These are phyloP conservation scores for Proteles cristata DNA, from an alignment of 2,113 vertebrate species.

Conservation along the genomic window DNA sequence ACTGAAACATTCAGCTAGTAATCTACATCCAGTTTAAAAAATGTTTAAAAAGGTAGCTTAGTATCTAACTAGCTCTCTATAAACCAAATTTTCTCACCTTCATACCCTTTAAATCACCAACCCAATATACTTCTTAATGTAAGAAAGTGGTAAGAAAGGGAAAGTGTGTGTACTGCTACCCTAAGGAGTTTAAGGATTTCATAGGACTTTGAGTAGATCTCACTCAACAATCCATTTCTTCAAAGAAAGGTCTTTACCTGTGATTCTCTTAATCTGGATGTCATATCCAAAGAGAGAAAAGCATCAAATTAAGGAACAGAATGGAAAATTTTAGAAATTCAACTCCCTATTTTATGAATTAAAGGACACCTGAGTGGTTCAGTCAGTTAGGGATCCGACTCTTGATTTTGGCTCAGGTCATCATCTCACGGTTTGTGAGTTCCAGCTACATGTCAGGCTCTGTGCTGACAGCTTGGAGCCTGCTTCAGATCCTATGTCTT, in stretches of 20 bases:
- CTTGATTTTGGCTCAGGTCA: too few relatives aligned
- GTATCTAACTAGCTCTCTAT: background rate
- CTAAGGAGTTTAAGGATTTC: background rate
- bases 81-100: background rate
- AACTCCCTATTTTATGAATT: background rate
- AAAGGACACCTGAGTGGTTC: background rate
- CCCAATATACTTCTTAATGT: background rate
- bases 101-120: background rate
- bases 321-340: background rate
- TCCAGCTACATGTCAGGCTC: too few relatives aligned
- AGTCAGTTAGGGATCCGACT: too few relatives aligned
- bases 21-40: background rate
- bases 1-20: background rate
- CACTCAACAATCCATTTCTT: background rate
- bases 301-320: background rate
- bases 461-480: too few relatives aligned
- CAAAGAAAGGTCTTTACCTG: background rate
- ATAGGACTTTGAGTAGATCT: background rate
- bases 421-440: too few relatives aligned
- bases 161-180: background rate
- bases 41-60: background rate
- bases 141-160: background rate
- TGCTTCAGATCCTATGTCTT: too few relatives aligned
- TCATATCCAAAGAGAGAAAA: background rate
- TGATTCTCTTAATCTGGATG: background rate